Base-by-base conservation (phyloP, 2,888 invertebrate species). In the Eristalis arbustorum region DNA sequence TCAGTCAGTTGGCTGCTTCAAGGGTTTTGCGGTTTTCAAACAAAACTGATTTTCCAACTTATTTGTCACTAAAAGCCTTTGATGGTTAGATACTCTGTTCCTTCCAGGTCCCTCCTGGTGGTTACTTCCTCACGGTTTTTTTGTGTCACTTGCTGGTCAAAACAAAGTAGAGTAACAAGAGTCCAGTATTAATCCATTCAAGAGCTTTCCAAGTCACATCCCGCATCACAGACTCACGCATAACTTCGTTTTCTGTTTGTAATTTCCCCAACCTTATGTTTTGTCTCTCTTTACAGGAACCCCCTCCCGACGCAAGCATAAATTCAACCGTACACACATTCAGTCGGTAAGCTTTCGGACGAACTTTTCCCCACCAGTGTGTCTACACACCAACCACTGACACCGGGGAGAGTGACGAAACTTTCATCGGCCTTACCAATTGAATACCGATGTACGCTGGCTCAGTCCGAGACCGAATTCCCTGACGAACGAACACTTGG, bases 401-500 rank as follows among this genome's bases (percentile, higher is more conserved):
- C n/a, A n/a, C 73, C 64, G 66, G 75, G 80, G 37, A 68, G 84
- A 37, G 49, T 49, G 49, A 49, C 18, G 49, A 64, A 85, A 66
- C 81, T 77, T 85, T 81, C 74, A 59, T 42, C 82, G 78, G 78
- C 78, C 62, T 64, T 49, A 42, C 69, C 73, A 64, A 77, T 14
- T 75, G 75, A 75, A 79, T 83, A 74, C 82, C 85, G 74, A 85
- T 85, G 82, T 64, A 82, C 75, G 80, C 76, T 79, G 85, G 75
- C 89, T 91, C 89, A 91, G 91, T 91, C 91, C 91, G 91, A 91
- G 90, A 90, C 90, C 90, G 89, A 89, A 89, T 89, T 90, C 90
- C 92, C 93, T 92, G 93, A 91, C 93, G 92, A 91, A 90, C 90
- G 92, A 25, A 25, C 25, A 25, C 90, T 90, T 89, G 78, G 87